Evolutionary conservation across 2,797 vertebrate species (phyloP).

Genomic region (Aulostomus chinensis): DNA sequence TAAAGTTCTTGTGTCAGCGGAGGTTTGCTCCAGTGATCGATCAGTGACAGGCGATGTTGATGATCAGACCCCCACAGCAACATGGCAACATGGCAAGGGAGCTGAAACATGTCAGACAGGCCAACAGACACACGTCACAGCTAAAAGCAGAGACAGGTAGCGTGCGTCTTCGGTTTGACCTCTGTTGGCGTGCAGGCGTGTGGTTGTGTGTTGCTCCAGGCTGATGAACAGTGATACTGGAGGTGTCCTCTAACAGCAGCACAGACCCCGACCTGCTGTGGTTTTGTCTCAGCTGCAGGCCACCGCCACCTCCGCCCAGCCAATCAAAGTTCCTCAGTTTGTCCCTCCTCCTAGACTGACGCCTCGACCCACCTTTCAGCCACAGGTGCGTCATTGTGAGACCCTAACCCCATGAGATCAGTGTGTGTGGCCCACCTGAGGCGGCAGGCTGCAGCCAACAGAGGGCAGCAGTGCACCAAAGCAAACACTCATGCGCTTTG

Average conservation of each 20-base stretch:
- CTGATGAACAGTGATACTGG: not conserved
- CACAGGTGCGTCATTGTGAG: slow-evolving; percentile 90
- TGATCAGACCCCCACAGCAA: too few species aligned
- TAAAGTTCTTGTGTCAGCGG: too few species aligned
- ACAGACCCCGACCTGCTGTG: slow-evolving; percentile 69
- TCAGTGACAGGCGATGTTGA: too few species aligned
- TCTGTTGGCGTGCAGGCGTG: not conserved
- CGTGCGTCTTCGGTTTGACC: too few species aligned
- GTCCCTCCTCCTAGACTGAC: slow-evolving; percentile 98
- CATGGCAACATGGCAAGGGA: too few species aligned
- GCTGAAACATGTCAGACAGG: too few species aligned
- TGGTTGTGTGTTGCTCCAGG: not conserved
- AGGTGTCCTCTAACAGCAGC: not conserved
- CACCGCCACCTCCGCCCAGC: slow-evolving; percentile 87
- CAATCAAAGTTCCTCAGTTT: slow-evolving; percentile 99
- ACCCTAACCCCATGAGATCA: slow-evolving; percentile 61
- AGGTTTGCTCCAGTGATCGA: too few species aligned
- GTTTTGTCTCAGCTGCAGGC: slow-evolving; percentile 95
- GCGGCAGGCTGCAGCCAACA: slow-evolving; percentile 60
- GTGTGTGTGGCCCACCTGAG: slow-evolving; percentile 68
- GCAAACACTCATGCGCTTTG: slow-evolving; percentile 66
- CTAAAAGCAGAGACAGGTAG: too few species aligned
- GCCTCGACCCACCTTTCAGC: slow-evolving; percentile 97
- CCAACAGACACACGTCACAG: too few species aligned
- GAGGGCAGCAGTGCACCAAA: slow-evolving; percentile 68